A percentile compares a stretch with the other conserved stretches of the same genome.
These are phyloP conservation scores for Ctenopoma multispine DNA, from an alignment of 2,797 vertebrate genomes.

Conservation along the genomic window DNA sequence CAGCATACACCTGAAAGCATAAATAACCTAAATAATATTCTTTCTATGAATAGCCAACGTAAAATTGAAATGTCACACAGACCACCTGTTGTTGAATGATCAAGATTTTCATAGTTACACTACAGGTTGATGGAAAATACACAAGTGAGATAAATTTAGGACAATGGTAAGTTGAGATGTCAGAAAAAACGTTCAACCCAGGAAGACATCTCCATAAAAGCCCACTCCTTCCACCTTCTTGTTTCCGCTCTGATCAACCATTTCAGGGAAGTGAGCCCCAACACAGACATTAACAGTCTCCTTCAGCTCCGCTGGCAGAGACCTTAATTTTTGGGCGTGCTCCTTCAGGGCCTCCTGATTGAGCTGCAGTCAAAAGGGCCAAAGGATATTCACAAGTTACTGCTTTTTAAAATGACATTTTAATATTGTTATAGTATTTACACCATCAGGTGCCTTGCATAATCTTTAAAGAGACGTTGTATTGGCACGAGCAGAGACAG, in stretches of 20 bases:
- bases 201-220: conserved; percentile 80
- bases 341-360: conserved; percentile 86
- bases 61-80: conserved; percentile 44
- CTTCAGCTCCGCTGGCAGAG: conserved; percentile 82
- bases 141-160: neutral
- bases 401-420: conserved; percentile 13
- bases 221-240: conserved; percentile 56
- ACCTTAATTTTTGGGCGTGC: conserved; percentile 84
- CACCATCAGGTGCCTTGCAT: conserved; percentile 22
- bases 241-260: conserved; percentile 67
- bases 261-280: conserved; percentile 79
- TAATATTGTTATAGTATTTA: conserved; percentile 15
- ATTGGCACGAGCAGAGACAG: conserved; percentile 8
- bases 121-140: conserved; percentile 14
- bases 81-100: conserved; percentile 14
- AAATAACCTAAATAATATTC: conserved; percentile 2
- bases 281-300: conserved; percentile 85
- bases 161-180: neutral
- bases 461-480: conserved; percentile 38
- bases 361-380: conserved; percentile 80
- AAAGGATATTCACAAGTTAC: conserved; percentile 39
- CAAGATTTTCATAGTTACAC: neutral
- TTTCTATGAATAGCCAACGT: conserved; percentile 38
- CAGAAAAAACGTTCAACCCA: conserved; percentile 67
- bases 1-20: conserved; percentile 16